Base-by-base conservation (phyloP, 2,888 invertebrate species). In the Suillia variegata region DNA sequence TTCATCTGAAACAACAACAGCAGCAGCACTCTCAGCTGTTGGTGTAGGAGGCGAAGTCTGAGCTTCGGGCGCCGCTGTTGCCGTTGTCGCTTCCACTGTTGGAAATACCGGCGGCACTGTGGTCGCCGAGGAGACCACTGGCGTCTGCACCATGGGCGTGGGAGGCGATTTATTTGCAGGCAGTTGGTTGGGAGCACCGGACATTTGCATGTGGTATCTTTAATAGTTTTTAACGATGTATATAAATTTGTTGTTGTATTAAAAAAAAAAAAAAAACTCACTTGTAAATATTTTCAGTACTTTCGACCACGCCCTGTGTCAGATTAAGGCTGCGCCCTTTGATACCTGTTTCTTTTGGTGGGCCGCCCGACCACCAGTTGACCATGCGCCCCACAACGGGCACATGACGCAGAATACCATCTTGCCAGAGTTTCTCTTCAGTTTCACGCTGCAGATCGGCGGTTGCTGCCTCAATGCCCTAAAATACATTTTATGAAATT, bases 351-450 rank as follows among this genome's bases (percentile, higher is more conserved):
- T 78, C 77, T 75, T 90, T 92, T 21, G 87, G 84, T 3, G 91
- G 87, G 8, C 97, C 98, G 52, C 94, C 92, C n/a, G n/a, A n/a
- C 93, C 94, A 96, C 98, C 98, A 98, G 83, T 96, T 95, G 54
- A 97, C 91, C 58, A 98, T 88, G 20, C 93, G 90, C 0, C 97
- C 94, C 59, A 98, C 94, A 2, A 98, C 92, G 0, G 98, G 98
- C 67, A 98, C 94, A 70, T 96, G 94, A 18, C 98, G 85, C 64
- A 98, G 85, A 59, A 98, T 89, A 1, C 98, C 98, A 82, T 97
- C 97, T 79, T 96, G 94, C 91, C 95, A 93, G 12, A 96, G 84
- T 67, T 93, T 89, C 75, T 94, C 92, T 56, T 94, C 92, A 66
- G 91, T 93, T 84, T 96, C 97, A 64, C 92, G 90, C 79, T 93